Evolutionary conservation across 2,797 vertebrate genomes (phyloP).

Genomic region (Caiman crocodilus): DNA sequence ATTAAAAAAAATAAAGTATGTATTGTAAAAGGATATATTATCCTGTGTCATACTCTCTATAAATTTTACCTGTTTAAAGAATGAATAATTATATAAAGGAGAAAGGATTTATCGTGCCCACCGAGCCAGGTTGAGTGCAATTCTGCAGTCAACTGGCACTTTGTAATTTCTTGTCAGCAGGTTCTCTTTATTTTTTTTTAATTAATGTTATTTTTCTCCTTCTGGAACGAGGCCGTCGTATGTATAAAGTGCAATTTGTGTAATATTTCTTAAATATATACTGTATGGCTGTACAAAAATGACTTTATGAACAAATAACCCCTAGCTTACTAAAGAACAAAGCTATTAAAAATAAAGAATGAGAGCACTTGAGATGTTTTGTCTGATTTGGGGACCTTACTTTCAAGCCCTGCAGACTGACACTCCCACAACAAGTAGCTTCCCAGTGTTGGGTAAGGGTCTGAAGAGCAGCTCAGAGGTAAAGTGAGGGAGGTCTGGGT

Average conservation of each 20-base stretch:
- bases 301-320: constrained; percentile 78
- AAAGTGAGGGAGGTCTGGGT: too few relatives aligned
- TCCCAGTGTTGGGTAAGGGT: too few relatives aligned
- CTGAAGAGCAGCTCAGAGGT: too few relatives aligned
- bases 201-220: constrained; percentile 7
- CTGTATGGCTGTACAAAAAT: constrained; percentile 80
- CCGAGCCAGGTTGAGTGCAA: constrained; percentile 23
- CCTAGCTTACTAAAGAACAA: constrained; percentile 82
- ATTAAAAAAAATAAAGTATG: constrained; percentile 77
- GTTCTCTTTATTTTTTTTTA: neutral
- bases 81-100: constrained; percentile 59
- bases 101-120: constrained; percentile 61
- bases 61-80: constrained; percentile 69
- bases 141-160: constrained; percentile 68
- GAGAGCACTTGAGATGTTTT: neutral
- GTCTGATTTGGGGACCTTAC: neutral
- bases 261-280: constrained; percentile 76
- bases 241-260: constrained; percentile 83
- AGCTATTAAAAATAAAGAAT: constrained; percentile 64
- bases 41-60: constrained; percentile 76
- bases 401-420: too few relatives aligned
- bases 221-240: constrained; percentile 53
- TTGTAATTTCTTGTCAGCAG: constrained; percentile 65
- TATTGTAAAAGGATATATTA: constrained; percentile 82
- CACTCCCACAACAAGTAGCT: too few relatives aligned